Percentiles rank a stretch among this genome's conserved stretches.
Evolutionary conservation across 2,888 invertebrate species (phyloP).

Genomic region (Netelia melanura): DNA sequence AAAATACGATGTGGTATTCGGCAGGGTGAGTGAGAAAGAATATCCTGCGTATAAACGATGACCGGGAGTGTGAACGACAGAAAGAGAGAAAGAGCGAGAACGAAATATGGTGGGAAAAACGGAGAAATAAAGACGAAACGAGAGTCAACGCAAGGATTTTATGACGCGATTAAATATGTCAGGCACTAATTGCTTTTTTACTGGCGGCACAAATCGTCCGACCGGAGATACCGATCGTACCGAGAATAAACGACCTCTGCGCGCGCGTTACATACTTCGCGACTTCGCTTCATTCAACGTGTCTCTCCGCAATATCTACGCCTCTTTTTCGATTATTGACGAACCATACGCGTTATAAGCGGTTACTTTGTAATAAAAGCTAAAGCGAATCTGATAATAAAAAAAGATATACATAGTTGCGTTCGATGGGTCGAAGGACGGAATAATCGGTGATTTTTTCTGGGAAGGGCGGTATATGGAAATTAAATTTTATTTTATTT

Average conservation of each 20-base stretch:
- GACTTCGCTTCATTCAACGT: constrained; percentile 33
- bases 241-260: constrained; percentile 63
- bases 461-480: not conserved
- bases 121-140: constrained; percentile 39
- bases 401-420: constrained; percentile 53
- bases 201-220: constrained; percentile 67
- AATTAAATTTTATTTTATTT: constrained; percentile 38
- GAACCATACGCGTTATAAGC: constrained; percentile 62
- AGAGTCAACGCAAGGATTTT: constrained; percentile 72
- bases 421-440: constrained; percentile 24
- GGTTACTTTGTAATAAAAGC: constrained; percentile 67
- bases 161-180: constrained; percentile 79
- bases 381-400: constrained; percentile 55
- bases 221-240: constrained; percentile 62
- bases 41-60: constrained; percentile 46
- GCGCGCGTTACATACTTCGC: constrained; percentile 59
- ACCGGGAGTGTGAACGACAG: constrained; percentile 42
- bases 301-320: constrained; percentile 32
- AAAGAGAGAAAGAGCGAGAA: constrained; percentile 36
- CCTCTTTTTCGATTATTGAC: constrained; percentile 46
- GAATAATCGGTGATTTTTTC: not conserved
- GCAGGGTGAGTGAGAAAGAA: constrained; percentile 30
- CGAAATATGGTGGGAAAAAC: constrained; percentile 41
- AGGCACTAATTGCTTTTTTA: constrained; percentile 79
- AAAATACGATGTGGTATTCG: constrained; percentile 56